A percentile compares a stretch with the other conserved stretches of the same genome.
phyloP scores from a whole-genome alignment of 2,888 invertebrate genomes.

The Pseudococcus jackbeardsleyi region DNA sequence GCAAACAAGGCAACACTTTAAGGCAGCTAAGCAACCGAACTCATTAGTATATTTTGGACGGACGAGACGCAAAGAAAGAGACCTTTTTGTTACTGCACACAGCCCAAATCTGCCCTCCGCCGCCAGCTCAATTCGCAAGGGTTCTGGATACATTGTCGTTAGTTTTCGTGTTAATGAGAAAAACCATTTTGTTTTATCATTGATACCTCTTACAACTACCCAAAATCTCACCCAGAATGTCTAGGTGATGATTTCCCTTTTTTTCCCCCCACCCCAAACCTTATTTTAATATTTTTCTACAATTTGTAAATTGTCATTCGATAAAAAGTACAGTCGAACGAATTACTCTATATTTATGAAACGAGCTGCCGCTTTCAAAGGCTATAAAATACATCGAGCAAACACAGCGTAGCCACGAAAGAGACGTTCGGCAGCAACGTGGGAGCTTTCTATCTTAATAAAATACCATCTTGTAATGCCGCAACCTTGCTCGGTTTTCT shows the following conservation, averaged over 20 bases:
- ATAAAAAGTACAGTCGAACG: not conserved
- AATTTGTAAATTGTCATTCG: not conserved
- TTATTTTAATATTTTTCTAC: not conserved
- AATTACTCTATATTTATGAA: not conserved
- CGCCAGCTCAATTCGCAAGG: not conserved
- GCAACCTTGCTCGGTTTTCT: not conserved
- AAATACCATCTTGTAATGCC: slow-evolving; percentile 11
- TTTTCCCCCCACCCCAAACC: too few species aligned
- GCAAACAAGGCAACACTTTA: not conserved
- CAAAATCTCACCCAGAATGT: not conserved
- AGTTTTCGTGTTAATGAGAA: slow-evolving; percentile 44
- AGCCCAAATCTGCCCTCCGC: not conserved
- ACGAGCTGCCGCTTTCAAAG: not conserved
- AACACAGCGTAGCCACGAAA: not conserved
- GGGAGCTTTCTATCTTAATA: slow-evolving; percentile 8
- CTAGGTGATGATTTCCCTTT: not conserved
- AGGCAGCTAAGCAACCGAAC: not conserved
- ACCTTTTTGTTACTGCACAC: not conserved
- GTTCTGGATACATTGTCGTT: not conserved
- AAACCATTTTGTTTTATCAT: slow-evolving; percentile 50
- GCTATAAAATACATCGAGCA: not conserved
- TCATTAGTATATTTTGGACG: slow-evolving; percentile 58
- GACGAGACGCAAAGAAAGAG: not conserved
- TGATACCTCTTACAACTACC: not conserved
- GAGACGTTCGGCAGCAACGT: not conserved